Conservation (phyloP, 2,797 vertebrate species). For the Cercopithecus diana region DNA sequence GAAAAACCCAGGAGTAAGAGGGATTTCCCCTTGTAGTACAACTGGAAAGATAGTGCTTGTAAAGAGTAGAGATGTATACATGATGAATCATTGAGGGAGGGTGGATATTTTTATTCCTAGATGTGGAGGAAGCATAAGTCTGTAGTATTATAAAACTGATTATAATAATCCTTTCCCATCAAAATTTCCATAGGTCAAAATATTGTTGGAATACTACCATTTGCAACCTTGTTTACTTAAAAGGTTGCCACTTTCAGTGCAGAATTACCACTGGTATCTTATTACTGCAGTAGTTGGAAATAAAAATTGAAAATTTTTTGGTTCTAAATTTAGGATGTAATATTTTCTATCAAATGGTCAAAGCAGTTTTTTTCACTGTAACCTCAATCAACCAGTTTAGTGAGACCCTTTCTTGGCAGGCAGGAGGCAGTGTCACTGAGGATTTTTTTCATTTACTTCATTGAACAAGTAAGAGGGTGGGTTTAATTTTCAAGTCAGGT, state of each 20-base stretch:
- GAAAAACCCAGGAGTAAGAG: slow-evolving; percentile 14
- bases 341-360: neutral
- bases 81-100: slow-evolving; percentile 61
- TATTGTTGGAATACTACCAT: slow-evolving; percentile 70
- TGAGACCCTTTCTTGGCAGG: neutral
- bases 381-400: neutral
- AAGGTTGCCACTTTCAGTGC: slow-evolving; percentile 93
- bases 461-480: neutral
- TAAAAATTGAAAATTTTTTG: slow-evolving; percentile 89
- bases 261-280: slow-evolving; percentile 90
- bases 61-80: slow-evolving; percentile 35
- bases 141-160: slow-evolving; percentile 21
- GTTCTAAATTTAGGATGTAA: slow-evolving; percentile 57
- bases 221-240: slow-evolving; percentile 85
- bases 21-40: slow-evolving; percentile 45
- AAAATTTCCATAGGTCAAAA: slow-evolving; percentile 74
- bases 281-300: slow-evolving; percentile 96
- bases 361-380: neutral
- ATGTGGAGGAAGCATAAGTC: slow-evolving; percentile 50
- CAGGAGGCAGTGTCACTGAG: neutral
- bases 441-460: neutral
- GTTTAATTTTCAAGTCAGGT: neutral
- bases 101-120: slow-evolving; percentile 67
- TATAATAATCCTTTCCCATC: slow-evolving; percentile 60
- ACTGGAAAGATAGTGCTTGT: slow-evolving; percentile 18